Evolutionary conservation across 2,888 invertebrate species (phyloP), one percentile per base, ranked within the genome.

Genomic region (Salpingus planirostris): DNA sequence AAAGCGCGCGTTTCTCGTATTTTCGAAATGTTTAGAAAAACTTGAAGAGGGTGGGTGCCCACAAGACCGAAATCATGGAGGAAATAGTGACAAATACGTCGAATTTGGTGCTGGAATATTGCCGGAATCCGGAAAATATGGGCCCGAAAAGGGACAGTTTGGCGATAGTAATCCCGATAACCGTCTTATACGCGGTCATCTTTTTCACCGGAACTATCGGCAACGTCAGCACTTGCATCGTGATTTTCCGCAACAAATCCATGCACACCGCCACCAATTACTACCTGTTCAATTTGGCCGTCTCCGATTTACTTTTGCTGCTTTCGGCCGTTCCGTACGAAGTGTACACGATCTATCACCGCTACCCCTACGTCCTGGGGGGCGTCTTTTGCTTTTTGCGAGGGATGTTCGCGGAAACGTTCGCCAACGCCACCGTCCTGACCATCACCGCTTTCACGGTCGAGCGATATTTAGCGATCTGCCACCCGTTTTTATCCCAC

Each of bases 181-280:
- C 85, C 1, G 64, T 81, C 11, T 68, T 83, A 33, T 90, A 89
- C 60, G 62, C 70, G 1, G 43, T 80, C 7, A 87, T 89, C 49
- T 83, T 90, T 51, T 51, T 88, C 3, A 80, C 78, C 6, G 89
- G 90, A 2, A 65, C 88, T 2, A 64, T 88, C 11, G 90, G 90
- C 2, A 90, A 90, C 59, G 70, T 84, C 26, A 78, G 80, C 54
- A 90, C 89, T 1, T 90, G 90, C 56, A 69, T 88, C 38, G 89
- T 91, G 11, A 90, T 91, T 42, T 74, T 80, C 8, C 72, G 76
- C 41, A 88, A 88, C 62, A 79, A 79, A 45, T 81, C 81, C 43
- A 87, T 90, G 87, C 87, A 87, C 50, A 81, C 82, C 13, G 80
- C 81, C 2, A 83, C 82, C 3, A 83, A 83, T 50, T 83, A 80